Percentiles rank a stretch among this genome's conserved stretches.
phyloP scores from a whole-genome alignment of 2,888 invertebrate species.

The Teinopalpus imperialis region DNA sequence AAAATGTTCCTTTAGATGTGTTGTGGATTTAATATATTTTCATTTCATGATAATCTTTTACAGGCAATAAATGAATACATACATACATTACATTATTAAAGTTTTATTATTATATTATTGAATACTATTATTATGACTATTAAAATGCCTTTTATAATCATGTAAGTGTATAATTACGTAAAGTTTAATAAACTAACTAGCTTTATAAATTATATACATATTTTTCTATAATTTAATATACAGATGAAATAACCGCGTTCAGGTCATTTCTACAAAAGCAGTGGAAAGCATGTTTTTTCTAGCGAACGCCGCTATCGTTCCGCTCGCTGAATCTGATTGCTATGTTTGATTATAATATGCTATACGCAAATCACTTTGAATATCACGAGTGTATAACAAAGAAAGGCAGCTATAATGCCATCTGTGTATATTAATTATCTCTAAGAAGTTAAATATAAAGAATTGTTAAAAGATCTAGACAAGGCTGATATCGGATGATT shows the following conservation, averaged over 20 bases:
- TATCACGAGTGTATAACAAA: not conserved
- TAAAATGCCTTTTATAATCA: no score
- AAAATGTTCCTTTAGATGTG: slow-evolving; percentile 23
- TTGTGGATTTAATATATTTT: slow-evolving; percentile 5
- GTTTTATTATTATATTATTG: no score
- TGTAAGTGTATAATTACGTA: no score
- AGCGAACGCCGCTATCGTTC: slow-evolving; percentile 40
- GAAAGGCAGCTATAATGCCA: slow-evolving; percentile 1
- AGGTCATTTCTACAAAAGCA: slow-evolving; percentile 51
- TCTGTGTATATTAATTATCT: no score
- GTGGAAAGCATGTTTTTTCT: slow-evolving; percentile 49
- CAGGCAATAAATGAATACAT: not conserved
- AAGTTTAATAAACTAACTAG: no score
- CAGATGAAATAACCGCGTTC: slow-evolving; percentile 43
- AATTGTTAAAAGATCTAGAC: no score
- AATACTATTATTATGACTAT: no score
- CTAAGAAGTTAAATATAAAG: no score
- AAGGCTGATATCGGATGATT: no score
- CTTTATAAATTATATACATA: slow-evolving; percentile 43
- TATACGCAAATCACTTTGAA: slow-evolving; percentile 8
- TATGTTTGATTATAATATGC: slow-evolving; percentile 30
- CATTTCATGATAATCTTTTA: not conserved
- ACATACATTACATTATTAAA: not conserved
- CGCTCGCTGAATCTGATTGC: slow-evolving; percentile 41
- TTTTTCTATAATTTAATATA: slow-evolving; percentile 45